Base-by-base conservation (phyloP, 2,888 invertebrate species). In the Eupithecia subumbrata region DNA sequence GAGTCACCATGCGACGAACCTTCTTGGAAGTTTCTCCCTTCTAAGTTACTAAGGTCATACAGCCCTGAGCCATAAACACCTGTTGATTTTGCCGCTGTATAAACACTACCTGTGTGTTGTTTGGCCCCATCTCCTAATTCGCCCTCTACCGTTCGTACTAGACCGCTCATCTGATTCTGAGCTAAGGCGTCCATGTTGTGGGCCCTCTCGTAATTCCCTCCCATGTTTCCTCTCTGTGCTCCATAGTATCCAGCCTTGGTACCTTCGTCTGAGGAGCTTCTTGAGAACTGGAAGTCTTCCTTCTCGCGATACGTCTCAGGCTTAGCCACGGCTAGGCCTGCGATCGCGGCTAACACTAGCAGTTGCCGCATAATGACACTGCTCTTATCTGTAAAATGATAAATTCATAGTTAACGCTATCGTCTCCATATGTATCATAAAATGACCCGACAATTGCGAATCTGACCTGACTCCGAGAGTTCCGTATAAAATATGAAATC, bases 221-320 rank as follows among this genome's bases (percentile, higher is more conserved):
- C 95, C 94, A 94, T 92, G 78, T 95, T 95, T n/a, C 95, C 95
- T 81, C 94, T 88, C 78, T 95, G 95, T 14, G 95, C 92, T 22
- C 91, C 94, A 77, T 95, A 95, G 80, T 78, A 95, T 18, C 95
- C 95, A 18, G 93, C 85, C 82, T 94, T 95, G 18, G 82, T 82
- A 18, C 95, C 95, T 40, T 95, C 95, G 75, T 94, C 95, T 2
- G 93, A 87, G n/a, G 94, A 94, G 79, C 93, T 94, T 82, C 95
- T 89, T 25, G 94, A 91, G 83, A 86, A 95, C 84, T 95, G 89
- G 79, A 95, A 95, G 78, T 95, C 95, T 87, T 95, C 95, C 76
- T 89, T 92, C 84, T 95, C 95, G 84, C 87, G 92, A 79, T 95
- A 95, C 56, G 83, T 80, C 79, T 92, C 95, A 11, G 95, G 94